Conservation (phyloP, 2,888 invertebrate species). For the Caenorhabditis drosophilae region DNA sequence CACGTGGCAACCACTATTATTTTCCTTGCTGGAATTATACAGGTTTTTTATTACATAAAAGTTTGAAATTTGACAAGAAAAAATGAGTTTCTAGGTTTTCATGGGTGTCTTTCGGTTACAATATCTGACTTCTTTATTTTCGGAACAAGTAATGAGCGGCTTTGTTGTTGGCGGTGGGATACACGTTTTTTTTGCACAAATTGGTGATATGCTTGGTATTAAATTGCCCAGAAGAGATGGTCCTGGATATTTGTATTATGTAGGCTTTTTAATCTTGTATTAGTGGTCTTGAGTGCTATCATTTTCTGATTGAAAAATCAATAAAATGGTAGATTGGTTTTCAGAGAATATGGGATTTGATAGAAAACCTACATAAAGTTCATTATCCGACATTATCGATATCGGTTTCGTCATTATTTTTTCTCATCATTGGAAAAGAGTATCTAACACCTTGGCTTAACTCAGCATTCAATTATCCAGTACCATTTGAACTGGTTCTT, state of each 20-base stretch:
- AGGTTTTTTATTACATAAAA: slow-evolving; percentile 34
- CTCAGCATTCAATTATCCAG: slow-evolving; percentile 64
- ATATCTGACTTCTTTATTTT: slow-evolving; percentile 64
- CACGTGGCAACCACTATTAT: slow-evolving; percentile 65
- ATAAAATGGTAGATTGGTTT: slow-evolving; percentile 3
- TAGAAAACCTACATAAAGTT: slow-evolving; percentile 45
- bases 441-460: slow-evolving; percentile 64
- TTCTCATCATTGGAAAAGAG: slow-evolving; percentile 56
- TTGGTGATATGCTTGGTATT: slow-evolving; percentile 63
- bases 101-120: slow-evolving; percentile 65
- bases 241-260: slow-evolving; percentile 63
- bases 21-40: slow-evolving; percentile 62
- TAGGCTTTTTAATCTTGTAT: too few relatives aligned
- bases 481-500: slow-evolving; percentile 65
- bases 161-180: slow-evolving; percentile 68
- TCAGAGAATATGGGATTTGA: slow-evolving; percentile 57
- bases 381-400: slow-evolving; percentile 57
- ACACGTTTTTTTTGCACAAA: slow-evolving; percentile 67
- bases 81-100: too few relatives aligned
- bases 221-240: slow-evolving; percentile 59
- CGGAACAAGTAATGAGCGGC: slow-evolving; percentile 67
- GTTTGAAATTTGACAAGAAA: slow-evolving; percentile 28
- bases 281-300: too few relatives aligned
- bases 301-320: too few relatives aligned
- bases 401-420: slow-evolving; percentile 58